These are phyloP conservation scores for Hyphantria cunea DNA, from an alignment of 1,140 invertebrate genomes.

Conservation along the genomic window DNA sequence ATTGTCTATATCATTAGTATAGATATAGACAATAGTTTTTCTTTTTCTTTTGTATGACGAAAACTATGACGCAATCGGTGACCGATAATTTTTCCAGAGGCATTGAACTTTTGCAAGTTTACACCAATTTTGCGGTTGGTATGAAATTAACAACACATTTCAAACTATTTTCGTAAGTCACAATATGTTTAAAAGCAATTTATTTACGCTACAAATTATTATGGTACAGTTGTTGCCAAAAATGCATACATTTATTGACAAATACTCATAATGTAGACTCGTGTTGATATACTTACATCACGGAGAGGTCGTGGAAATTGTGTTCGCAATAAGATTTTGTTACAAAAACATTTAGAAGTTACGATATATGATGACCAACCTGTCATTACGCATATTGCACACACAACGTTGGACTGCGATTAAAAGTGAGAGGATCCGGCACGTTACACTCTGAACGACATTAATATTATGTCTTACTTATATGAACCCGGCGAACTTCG, in stretches of 20 bases:
- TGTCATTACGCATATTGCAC: slow-evolving; percentile 10
- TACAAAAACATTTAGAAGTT: slow-evolving; percentile 10
- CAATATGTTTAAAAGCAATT: background rate
- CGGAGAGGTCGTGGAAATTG: slow-evolving; percentile 11
- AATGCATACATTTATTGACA: background rate
- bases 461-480: no score
- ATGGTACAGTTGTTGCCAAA: background rate
- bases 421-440: background rate
- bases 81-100: no score
- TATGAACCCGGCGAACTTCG: no score
- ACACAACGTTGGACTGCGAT: background rate
- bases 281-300: background rate
- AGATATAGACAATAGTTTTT: no score
- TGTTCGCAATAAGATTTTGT: slow-evolving; percentile 6
- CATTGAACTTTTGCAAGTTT: no score
- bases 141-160: no score
- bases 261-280: background rate
- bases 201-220: background rate
- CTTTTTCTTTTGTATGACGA: no score
- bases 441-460: no score
- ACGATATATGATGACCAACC: slow-evolving; percentile 2
- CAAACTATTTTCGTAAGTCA: no score
- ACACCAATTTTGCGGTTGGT: no score
- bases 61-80: no score
- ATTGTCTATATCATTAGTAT: no score